Evolutionary conservation across 2,113 vertebrate species (phyloP), one percentile per base, ranked within the genome.

Genomic region (Leucopsar rothschildi): DNA sequence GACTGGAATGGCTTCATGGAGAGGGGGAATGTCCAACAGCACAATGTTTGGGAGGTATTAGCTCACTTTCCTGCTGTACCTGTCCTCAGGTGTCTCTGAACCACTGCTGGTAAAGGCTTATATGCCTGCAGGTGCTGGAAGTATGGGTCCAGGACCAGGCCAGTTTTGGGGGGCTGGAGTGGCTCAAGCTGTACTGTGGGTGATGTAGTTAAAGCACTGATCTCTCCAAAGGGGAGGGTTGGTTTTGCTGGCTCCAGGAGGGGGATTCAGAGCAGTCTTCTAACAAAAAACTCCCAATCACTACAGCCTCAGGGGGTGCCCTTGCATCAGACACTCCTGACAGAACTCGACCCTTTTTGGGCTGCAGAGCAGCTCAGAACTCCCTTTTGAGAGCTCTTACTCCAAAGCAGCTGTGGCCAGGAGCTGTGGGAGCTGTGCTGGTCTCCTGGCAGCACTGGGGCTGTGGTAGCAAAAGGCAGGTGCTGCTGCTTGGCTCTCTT

Each of bases 11-110:
- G 39, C 28, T 63, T 50, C 52, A 37, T 28, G 31, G 39, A 49
- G 64, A 33, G 21, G 14, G 2, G 17, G 10, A 12, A 12, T 4
- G 12, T n/a, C 25, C 11, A 10, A 22, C 0, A 4, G 31, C 37
- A 10, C 1, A 2, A 1, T 12, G 19, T 31, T 13, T 25, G 20
- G 28, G 56, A 73, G n/a, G 23, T 53, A 18, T 15, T 4, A 5
- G 35, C 14, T 8, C 42, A 10, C 0, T 0, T 33, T 66, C 17
- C 42, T 81, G 52, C 69, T 44, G 14, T 20, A 8, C n/a, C 18
- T 76, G 45, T 44, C 12, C 55, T 86, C 1, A 0, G 50, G 10
- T 47, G 23, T 31, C 45, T 81, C 21, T 15, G 52, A 42, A 27
- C 7, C 8, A 8, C 39, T 68, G 53, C 56, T 72, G 65, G 35